Percentiles rank a stretch among this genome's conserved stretches.
Evolutionary conservation across 2,113 vertebrate species (phyloP).

Genomic region (Lates calcarifer): DNA sequence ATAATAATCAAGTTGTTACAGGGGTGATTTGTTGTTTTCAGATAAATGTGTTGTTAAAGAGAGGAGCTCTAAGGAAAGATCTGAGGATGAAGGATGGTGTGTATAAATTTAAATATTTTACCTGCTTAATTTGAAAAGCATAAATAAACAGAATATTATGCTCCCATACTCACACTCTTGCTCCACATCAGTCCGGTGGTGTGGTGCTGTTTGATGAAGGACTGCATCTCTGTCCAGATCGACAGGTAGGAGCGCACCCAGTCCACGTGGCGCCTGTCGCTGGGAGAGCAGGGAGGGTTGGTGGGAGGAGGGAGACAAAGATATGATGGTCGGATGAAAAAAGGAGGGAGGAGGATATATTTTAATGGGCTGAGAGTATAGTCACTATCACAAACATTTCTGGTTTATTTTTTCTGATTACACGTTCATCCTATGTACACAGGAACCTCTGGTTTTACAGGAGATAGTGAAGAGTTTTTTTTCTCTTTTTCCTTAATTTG

Average conservation of each 20-base stretch:
- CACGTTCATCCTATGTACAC: too few relatives aligned
- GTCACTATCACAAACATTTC: background rate
- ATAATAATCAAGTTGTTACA: conserved; percentile 41
- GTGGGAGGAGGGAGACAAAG: background rate
- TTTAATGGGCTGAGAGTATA: too few relatives aligned
- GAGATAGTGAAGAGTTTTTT: too few relatives aligned
- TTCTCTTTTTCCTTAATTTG: too few relatives aligned
- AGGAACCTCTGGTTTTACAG: too few relatives aligned
- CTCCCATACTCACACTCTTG: conserved; percentile 89
- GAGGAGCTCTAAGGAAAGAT: background rate
- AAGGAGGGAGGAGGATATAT: too few relatives aligned
- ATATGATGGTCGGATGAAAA: too few relatives aligned
- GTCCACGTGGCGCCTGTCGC: conserved; percentile 93
- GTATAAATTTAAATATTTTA: too few relatives aligned
- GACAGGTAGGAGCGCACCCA: conserved; percentile 96
- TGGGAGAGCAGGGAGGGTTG: conserved; percentile 61
- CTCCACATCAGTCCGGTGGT: conserved; percentile 94
- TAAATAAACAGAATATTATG: background rate
- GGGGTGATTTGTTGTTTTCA: conserved; percentile 13
- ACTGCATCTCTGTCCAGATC: conserved; percentile 96
- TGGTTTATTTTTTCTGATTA: background rate
- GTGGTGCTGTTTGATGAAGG: conserved; percentile 95
- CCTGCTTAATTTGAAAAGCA: too few relatives aligned
- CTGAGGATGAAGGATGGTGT: too few relatives aligned
- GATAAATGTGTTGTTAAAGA: background rate